Percentiles rank a stretch among this genome's conserved stretches.
Conservation (phyloP, 2,888 invertebrate species). For the Lasioglossum marginatum region DNA sequence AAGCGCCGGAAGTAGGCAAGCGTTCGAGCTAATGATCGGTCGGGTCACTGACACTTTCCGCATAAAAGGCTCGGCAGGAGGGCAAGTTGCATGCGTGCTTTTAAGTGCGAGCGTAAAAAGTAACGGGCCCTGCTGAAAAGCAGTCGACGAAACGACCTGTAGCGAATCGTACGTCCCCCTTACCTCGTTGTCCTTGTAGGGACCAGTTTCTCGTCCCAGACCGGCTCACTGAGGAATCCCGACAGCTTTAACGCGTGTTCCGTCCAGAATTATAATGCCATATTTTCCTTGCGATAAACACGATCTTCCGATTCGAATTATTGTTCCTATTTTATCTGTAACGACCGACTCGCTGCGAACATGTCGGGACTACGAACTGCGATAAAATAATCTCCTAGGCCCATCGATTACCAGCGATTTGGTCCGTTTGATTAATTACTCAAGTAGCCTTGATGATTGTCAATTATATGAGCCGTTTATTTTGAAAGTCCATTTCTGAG, state of each 20-base stretch:
- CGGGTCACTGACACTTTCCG: conserved; percentile 79
- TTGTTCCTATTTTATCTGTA: neutral
- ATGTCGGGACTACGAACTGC: neutral
- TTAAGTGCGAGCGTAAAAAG: conserved; percentile 75
- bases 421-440: neutral
- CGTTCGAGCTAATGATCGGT: conserved; percentile 71
- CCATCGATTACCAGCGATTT: neutral
- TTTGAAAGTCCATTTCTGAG: too few species aligned
- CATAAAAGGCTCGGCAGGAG: conserved; percentile 73
- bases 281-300: conserved; percentile 18
- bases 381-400: neutral
- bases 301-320: neutral
- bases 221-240: conserved; percentile 47
- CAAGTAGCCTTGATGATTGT: neutral
- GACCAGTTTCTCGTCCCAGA: conserved; percentile 68
- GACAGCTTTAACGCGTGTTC: conserved; percentile 36
- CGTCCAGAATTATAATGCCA: conserved; percentile 31
- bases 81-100: conserved; percentile 66
- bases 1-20: conserved; percentile 75
- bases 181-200: conserved; percentile 75
- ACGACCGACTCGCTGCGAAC: neutral
- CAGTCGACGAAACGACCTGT: conserved; percentile 69
- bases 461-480: too few species aligned
- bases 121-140: conserved; percentile 74
- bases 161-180: conserved; percentile 71